Evolutionary conservation across 1,140 invertebrate genomes (phyloP), one percentile per base, ranked within the genome.

Genomic region (Brachionus sp.): DNA sequence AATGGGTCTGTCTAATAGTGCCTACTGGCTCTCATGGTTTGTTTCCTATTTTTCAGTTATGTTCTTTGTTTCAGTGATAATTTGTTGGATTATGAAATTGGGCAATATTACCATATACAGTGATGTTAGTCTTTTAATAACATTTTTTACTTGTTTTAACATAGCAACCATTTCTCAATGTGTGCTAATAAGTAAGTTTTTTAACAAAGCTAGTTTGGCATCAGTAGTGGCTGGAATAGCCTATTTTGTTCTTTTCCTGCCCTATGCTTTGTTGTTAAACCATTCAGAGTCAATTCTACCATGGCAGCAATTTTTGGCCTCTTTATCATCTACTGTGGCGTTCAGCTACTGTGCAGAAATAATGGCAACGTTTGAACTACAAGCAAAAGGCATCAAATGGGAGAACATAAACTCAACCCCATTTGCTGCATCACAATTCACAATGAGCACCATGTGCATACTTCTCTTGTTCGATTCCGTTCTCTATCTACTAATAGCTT

Each of bases 291-390:
- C 83, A 19, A 87, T 91, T 78, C 86, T 86, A 35, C 84, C 86
- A 33, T 83, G 84, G 46, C 84, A 87, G 29, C 90, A 89, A 84
- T 78, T 86, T 46, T 35, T 86, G 16, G 85, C 85, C 29, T 92
- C 92, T 85, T 86, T 94, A 9, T 90, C 92, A 42, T 91, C 91
- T 4, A 94, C 93, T 86, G 92, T 93, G 1, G 93, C 92, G 1
- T 93, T 95, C 92, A 92, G 92, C 0, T 93, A 92, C 86, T 93
- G 93, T 5, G 92, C 93, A 84, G 89, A 87, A 50, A 91, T 94
- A 19, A 93, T 83, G 84, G 93, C 53, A 89, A 90, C 85, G 90
- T 91, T 87, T 92, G 94, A 91, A 91, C 91, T 86, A 90, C 90
- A 85, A 83, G 91, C 91, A 4, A 86, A 90, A 10, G 93, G 93